These are phyloP conservation scores for Saccopteryx leptura DNA, from an alignment of 2,113 vertebrate genomes.

Conservation along the genomic window DNA sequence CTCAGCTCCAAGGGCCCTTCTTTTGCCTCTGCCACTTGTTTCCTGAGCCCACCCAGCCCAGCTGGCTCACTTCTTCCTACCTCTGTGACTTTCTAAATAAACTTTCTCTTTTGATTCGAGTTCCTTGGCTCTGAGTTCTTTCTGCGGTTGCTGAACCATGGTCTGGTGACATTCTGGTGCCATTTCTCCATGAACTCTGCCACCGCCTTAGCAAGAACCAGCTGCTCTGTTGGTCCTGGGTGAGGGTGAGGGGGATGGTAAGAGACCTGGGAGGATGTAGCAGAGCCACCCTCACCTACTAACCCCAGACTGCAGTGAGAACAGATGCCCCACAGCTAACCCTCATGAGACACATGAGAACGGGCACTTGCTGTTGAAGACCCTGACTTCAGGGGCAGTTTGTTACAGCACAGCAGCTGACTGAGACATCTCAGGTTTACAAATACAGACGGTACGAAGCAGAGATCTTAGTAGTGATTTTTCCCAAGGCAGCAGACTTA, in stretches of 20 bases:
- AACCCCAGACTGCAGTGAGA: not conserved
- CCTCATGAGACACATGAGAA: not conserved
- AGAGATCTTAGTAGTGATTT: not conserved
- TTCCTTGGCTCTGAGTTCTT: not conserved
- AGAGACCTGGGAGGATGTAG: too few relatives aligned
- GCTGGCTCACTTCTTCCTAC: not conserved
- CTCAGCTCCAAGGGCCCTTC: not conserved
- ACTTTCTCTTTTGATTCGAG: not conserved
- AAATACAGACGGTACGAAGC: not conserved
- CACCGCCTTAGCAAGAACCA: not conserved
- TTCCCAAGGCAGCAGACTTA: not conserved
- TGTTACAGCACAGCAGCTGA: not conserved
- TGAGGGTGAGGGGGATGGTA: not conserved
- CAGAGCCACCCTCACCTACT: not conserved
- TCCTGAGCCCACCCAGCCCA: not conserved
- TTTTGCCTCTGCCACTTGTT: not conserved
- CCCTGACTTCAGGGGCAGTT: not conserved
- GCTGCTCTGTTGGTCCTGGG: not conserved
- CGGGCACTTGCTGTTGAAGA: not conserved
- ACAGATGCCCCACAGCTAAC: not conserved
- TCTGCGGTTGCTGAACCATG: not conserved
- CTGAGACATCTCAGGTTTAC: not conserved
- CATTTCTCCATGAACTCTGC: not conserved
- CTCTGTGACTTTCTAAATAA: not conserved
- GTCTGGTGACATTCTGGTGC: not conserved